Evolutionary conservation across 2,113 vertebrate species (phyloP), one percentile per base, ranked within the genome.

Genomic region (Pycnonotus jocosus): DNA sequence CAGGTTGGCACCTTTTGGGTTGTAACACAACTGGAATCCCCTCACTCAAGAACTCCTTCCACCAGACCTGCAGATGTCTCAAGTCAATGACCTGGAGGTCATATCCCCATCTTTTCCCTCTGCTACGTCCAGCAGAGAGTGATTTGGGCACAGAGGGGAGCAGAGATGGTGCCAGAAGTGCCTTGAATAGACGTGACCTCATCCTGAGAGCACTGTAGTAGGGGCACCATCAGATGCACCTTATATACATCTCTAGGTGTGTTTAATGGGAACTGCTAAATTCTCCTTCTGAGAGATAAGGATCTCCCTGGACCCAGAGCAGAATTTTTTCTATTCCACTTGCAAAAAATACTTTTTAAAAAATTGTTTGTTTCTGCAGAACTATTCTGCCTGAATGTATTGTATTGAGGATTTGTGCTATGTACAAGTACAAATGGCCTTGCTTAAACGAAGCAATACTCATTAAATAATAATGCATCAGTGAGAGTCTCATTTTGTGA

Each of bases 401-500:
- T 90, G 47, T 68, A 58, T n/a, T 73, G 54, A 78, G 60, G 44
- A 22, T 20, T 60, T 69, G 50, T 60, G 85, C 62, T 78, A 47
- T 5, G 33, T 73, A 88, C 70, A 88, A 93, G 91, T 86, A 93
- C 40, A 93, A 96, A 96, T 79, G 44, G 76, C 53, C 23, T 84
- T 86, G 61, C 31, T 94, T 64, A 89, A 92, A 91, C 0, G 0
- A 40, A 92, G 81, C 83, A 91, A 91, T 91, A 64, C 65, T 89
- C 91, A 96, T 95, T 96, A 96, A 96, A 96, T 88, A 93, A 93
- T 92, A 93, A 93, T 96, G 78, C 60, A 86, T 92, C 88, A 48
- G 30, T 91, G 31, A 92, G 77, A 96, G 86, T 79, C 89, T 92
- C 61, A 64, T 91, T 97, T 92, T 84, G 53, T 89, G 80, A 87